Evolutionary conservation across 2,113 vertebrate species (phyloP), one percentile per base, ranked within the genome.

Genomic region (Speoplatyrhinus poulsoni): DNA sequence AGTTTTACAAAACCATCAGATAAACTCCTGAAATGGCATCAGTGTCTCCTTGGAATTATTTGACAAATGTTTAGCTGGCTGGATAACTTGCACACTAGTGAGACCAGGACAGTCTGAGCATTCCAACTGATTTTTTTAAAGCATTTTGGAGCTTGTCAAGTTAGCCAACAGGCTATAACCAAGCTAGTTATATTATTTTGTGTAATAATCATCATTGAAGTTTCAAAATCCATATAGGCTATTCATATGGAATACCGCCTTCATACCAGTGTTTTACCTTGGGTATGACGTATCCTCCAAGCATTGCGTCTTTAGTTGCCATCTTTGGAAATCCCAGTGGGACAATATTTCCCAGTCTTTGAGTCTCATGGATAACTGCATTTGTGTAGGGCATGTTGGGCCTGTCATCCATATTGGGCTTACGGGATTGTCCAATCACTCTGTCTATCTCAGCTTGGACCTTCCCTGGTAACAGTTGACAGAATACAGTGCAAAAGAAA

Each of bases 301-400:
- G 1, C 0, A 36, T 71, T 0, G 91, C 84, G 3, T 94, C 91
- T 9, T 47, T 84, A 0, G 0, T 2, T 0, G 90, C 9, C 75
- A 81, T 16, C 33, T 85, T 87, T 10, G 70, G 74, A 3, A 82
- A 13, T 0, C 82, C 93, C 3, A 95, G 46, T 0, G 94, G 94
- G 0, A 93, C 0, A 0, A 96, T 92, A 56, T 93, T 85, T 10
- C 72, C 73, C 76, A 90, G 91, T 52, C 95, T 93, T 74, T 93
- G 95, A 11, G 92, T 85, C 53, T 96, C 95, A 0, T 96, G 93
- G 70, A 96, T 76, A 55, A 94, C 93, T 0, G 94, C 94, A 0
- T 94, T 81, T 63, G 93, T 95, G 80, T 94, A 98, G 0, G 95
- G 95, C 90, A 95, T 78, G 54, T 65, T 89, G 69, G 64, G 50